A percentile compares a stretch with the other conserved stretches of the same genome.
phyloP scores from a whole-genome alignment of 2,113 vertebrate genomes.

The Proteles cristata region DNA sequence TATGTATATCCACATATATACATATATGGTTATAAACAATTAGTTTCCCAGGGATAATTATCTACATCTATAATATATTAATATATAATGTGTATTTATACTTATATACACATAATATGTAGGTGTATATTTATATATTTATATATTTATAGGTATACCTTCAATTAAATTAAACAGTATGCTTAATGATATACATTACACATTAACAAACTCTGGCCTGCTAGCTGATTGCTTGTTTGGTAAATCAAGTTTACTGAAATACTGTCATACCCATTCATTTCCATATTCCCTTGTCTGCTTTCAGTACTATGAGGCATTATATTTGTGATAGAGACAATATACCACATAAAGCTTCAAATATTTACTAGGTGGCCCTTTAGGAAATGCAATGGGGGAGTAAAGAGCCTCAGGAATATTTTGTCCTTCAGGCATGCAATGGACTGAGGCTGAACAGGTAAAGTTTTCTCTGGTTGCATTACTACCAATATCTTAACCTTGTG shows the following conservation, averaged over 20 bases:
- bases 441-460: rapidly evolving
- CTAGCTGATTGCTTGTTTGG: not conserved
- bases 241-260: not conserved
- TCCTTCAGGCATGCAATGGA: not conserved
- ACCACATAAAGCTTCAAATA: not conserved
- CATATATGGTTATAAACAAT: not conserved
- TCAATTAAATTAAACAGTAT: not conserved
- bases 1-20: not conserved
- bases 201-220: not conserved
- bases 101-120: not conserved
- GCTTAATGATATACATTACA: not conserved
- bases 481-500: not conserved
- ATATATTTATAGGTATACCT: not conserved
- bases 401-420: not conserved
- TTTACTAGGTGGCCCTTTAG: not conserved
- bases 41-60: not conserved
- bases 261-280: not conserved
- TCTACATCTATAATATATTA: not conserved
- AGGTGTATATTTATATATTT: not conserved
- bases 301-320: not conserved
- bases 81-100: not conserved
- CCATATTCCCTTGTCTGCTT: not conserved
- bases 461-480: not conserved
- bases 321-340: not conserved
- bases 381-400: not conserved